Evolutionary conservation across 2,888 invertebrate species (phyloP), one percentile per base, ranked within the genome.

Genomic region (Apodemia hepburni): DNA sequence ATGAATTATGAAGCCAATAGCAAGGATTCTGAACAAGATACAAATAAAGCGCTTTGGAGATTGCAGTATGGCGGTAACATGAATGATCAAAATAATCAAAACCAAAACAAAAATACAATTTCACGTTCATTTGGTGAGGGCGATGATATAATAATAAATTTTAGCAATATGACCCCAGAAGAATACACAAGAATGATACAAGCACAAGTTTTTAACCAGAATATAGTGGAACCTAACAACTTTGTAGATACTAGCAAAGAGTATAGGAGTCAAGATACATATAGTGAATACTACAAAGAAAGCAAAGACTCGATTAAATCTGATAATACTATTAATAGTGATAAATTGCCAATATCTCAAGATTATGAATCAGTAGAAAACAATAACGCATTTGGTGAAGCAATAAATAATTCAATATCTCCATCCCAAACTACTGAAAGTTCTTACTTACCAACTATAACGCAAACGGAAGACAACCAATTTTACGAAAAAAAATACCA

Each of bases 1-100:
- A 74, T 91, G 61, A 90, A 89, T 75, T 91, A 90, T 69, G 89
- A 90, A 73, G 82, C 86, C 22, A 74, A 72, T 62, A 68, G 75
- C 12, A 85, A 82, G 68, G 87, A 88, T 45, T 62, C 76, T 9
- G 87, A 88, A 58, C 80, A 79, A 69, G 89, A 90, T 64, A 79
- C 71, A 63, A 84, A 81, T 67, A 88, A 88, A 78, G 81, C 79
- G 9, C 72, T 91, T 54, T 91, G 91, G 90, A 80, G 89, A 65
- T 89, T 89, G 91, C 91, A 90, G 71, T 91, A 90, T 64, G 89
- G 87, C 12, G 62, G 84, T 54, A 87, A 84, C 68, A 69, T 81
- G 22, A 85, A 79, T 69, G 64, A 63, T 17, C 45, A 47, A 27
- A 57, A 57, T 57, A 76, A 80, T 65, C 70, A 74, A 64, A 81